Percentiles rank a stretch among this genome's conserved stretches.
These are phyloP conservation scores for Heliothis virescens DNA, from an alignment of 1,140 invertebrate genomes.

Conservation along the genomic window DNA sequence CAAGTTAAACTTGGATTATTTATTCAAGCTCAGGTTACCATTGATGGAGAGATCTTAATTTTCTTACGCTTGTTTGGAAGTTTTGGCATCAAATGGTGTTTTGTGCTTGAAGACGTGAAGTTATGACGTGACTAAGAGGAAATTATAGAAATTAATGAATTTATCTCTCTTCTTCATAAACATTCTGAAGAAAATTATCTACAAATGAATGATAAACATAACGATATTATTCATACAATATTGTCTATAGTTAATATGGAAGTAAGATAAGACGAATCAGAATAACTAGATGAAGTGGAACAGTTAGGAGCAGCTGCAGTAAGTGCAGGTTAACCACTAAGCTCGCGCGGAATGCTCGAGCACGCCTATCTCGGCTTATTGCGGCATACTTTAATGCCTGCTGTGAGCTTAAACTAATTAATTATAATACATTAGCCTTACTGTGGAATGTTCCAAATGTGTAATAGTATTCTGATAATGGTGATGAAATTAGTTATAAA, in stretches of 20 bases:
- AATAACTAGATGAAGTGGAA: background rate
- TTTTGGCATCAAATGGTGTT: background rate
- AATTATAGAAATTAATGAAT: too few relatives aligned
- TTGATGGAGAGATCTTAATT: background rate
- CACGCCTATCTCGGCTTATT: conserved; percentile 22
- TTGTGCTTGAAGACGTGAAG: background rate
- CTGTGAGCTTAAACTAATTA: conserved; percentile 19
- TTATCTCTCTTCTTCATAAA: too few relatives aligned
- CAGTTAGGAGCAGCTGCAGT: background rate
- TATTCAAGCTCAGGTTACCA: background rate
- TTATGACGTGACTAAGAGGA: too few relatives aligned
- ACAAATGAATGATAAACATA: background rate
- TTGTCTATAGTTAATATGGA: background rate
- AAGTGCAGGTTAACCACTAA: background rate
- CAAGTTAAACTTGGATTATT: background rate
- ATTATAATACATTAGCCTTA: background rate
- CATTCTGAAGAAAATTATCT: too few relatives aligned
- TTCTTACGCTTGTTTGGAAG: background rate
- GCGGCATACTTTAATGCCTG: conserved; percentile 19
- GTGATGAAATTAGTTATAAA: too few relatives aligned
- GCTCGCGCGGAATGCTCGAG: conserved; percentile 18
- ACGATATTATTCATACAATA: background rate
- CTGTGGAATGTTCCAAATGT: background rate
- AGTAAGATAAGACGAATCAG: background rate
- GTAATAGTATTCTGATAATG: too few relatives aligned